A percentile compares a stretch with the other conserved stretches of the same genome.
Evolutionary conservation across 2,113 vertebrate species (phyloP).

Genomic region (Fulica atra): DNA sequence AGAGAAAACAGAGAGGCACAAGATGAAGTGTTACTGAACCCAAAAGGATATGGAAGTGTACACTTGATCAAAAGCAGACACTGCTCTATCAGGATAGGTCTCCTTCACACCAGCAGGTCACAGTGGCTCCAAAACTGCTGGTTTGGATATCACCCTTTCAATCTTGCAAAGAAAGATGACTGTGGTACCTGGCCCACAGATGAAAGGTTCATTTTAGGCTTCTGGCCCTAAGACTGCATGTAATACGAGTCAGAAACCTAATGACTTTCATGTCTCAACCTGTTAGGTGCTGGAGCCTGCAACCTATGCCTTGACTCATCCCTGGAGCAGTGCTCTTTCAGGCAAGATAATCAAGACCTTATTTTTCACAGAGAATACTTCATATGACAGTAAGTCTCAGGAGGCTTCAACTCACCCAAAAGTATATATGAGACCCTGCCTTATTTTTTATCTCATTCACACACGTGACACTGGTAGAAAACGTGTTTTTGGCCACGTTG

Average conservation of each 20-base stretch:
- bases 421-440: neutral
- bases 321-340: slow-evolving; percentile 45
- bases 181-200: slow-evolving; percentile 66
- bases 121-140: slow-evolving; percentile 17
- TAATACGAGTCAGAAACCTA: slow-evolving; percentile 58
- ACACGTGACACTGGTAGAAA: neutral
- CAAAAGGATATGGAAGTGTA: neutral
- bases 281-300: slow-evolving; percentile 50
- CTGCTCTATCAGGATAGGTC: neutral
- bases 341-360: slow-evolving; percentile 58
- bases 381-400: neutral
- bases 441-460: neutral
- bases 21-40: neutral
- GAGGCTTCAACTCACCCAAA: neutral
- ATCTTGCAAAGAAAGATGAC: slow-evolving; percentile 61
- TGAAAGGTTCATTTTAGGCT: slow-evolving; percentile 66
- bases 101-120: neutral
- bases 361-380: slow-evolving; percentile 27
- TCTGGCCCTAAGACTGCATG: slow-evolving; percentile 59
- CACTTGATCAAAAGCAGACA: neutral
- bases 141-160: slow-evolving; percentile 46
- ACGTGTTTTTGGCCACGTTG: neutral
- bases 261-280: slow-evolving; percentile 60
- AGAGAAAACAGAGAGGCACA: neutral
- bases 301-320: slow-evolving; percentile 64